These are phyloP conservation scores for Planococcus citri DNA, from an alignment of 1,140 invertebrate species.

Conservation along the genomic window DNA sequence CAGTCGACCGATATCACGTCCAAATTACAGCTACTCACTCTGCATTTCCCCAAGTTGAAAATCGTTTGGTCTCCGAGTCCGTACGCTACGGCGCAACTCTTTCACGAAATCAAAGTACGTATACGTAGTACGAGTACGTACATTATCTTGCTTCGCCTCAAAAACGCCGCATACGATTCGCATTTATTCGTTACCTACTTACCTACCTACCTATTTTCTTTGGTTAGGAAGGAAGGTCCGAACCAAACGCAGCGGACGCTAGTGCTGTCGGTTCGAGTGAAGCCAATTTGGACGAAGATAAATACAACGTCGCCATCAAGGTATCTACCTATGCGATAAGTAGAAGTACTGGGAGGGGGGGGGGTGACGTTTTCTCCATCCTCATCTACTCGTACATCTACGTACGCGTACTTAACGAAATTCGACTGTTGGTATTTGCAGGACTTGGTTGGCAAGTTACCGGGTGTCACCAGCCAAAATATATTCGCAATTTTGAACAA, in stretches of 20 bases:
- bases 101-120: conserved; percentile 68
- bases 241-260: conserved; percentile 60
- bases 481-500: conserved; percentile 62
- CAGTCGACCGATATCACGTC: conserved; percentile 56
- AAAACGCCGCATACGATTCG: not conserved
- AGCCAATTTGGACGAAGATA: conserved; percentile 44
- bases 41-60: conserved; percentile 85
- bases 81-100: conserved; percentile 86
- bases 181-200: not conserved
- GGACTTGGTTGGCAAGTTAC: conserved; percentile 81
- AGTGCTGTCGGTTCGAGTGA: conserved; percentile 49
- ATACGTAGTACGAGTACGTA: too few relatives aligned
- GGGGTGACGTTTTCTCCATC: not conserved
- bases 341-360: not conserved
- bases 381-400: too few relatives aligned
- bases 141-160: not conserved
- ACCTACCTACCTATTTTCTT: not conserved
- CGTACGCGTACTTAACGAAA: too few relatives aligned
- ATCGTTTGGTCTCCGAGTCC: conserved; percentile 93
- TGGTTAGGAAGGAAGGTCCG: conserved; percentile 52
- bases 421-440: conserved; percentile 30
- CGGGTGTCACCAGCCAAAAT: conserved; percentile 81
- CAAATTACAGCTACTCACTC: conserved; percentile 77
- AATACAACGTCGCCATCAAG: conserved; percentile 61
- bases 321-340: conserved; percentile 23